Percentiles rank a stretch among this genome's conserved stretches.
phyloP scores from a whole-genome alignment of 2,797 vertebrate genomes.

The Propithecus deckenii region DNA sequence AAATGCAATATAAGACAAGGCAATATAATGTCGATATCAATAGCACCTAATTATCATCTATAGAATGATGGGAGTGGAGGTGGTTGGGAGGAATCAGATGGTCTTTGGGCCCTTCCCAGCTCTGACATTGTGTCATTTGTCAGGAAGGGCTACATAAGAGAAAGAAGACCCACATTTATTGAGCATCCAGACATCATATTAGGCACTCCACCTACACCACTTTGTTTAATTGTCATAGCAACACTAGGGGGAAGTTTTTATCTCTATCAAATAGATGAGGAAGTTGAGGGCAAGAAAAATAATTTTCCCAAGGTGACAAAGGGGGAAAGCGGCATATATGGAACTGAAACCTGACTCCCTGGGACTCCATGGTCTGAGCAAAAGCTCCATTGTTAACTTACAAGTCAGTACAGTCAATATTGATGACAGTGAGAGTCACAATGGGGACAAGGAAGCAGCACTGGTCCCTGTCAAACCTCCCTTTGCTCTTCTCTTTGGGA shows the following conservation, averaged over 20 bases:
- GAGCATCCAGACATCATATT: background rate
- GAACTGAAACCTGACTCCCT: background rate
- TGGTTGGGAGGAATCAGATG: background rate
- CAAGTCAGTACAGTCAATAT: background rate
- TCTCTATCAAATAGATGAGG: constrained; percentile 1
- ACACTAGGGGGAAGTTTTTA: background rate
- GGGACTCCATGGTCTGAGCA: background rate
- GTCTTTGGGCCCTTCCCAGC: background rate
- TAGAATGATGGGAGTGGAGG: background rate
- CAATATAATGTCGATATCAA: background rate
- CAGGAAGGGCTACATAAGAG: background rate
- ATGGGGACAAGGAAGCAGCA: background rate
- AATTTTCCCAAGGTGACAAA: background rate
- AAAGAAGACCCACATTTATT: background rate
- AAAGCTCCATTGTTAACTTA: background rate
- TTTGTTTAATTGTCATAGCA: constrained; percentile 33
- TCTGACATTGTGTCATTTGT: background rate
- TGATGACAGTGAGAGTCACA: background rate
- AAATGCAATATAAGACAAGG: background rate
- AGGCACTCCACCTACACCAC: background rate
- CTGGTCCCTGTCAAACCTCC: background rate
- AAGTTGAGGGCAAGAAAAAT: constrained; percentile 40
- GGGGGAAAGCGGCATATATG: background rate
- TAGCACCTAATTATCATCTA: background rate
- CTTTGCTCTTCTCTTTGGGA: background rate